phyloP scores from a whole-genome alignment of 2,797 vertebrate species.

The Champsocephalus esox region DNA sequence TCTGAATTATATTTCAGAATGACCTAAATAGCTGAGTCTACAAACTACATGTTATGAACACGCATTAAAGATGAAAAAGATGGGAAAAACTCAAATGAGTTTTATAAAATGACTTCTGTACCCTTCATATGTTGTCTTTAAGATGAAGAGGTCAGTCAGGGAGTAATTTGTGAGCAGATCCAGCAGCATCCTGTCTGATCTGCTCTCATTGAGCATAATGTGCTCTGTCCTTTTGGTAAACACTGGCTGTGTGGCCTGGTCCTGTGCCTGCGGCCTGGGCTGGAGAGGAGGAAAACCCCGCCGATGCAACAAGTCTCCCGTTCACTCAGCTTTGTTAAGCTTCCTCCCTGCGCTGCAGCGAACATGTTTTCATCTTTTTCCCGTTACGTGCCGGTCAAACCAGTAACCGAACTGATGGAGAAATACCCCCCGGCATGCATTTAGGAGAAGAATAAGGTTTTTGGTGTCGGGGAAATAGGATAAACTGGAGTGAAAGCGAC shows the following conservation, averaged over 20 bases:
- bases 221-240: constrained; percentile 54
- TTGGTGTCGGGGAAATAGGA: constrained; percentile 31
- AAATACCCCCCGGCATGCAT: neutral
- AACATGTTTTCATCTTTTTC: constrained; percentile 10
- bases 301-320: constrained; percentile 90
- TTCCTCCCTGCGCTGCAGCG: constrained; percentile 50
- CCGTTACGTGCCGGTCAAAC: neutral
- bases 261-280: constrained; percentile 73
- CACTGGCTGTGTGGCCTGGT: constrained; percentile 70
- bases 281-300: constrained; percentile 69
- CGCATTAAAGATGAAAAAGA: neutral
- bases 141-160: neutral
- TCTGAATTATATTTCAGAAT: neutral
- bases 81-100: neutral
- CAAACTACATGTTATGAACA: neutral
- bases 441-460: constrained; percentile 14
- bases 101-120: neutral
- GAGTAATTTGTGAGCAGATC: neutral
- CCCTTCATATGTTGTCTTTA: neutral
- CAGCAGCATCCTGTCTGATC: constrained; percentile 4
- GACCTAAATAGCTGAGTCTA: neutral
- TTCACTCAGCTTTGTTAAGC: constrained; percentile 90
- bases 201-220: constrained; percentile 32
- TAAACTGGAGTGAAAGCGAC: constrained; percentile 65
- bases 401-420: neutral